Conservation (phyloP, 2,888 invertebrate genomes). For the Congeria kusceri region DNA sequence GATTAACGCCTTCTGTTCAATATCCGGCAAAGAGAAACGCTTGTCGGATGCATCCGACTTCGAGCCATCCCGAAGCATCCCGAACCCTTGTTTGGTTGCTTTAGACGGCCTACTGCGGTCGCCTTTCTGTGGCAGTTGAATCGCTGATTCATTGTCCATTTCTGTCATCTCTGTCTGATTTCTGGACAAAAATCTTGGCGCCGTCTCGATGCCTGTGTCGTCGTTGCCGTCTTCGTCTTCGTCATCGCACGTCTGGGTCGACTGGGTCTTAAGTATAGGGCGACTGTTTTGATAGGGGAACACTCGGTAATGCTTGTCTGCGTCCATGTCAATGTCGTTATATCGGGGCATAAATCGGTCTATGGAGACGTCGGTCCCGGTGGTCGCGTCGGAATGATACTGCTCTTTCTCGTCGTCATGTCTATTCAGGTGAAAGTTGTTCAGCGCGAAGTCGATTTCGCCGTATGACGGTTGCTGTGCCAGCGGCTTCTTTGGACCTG, state of each 20-base stretch:
- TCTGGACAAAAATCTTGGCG: background rate
- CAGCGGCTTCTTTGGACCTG: constrained; percentile 44
- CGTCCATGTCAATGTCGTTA: constrained; percentile 40
- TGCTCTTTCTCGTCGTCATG: constrained; percentile 38
- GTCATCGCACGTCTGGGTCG: constrained; percentile 17
- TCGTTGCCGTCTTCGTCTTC: background rate
- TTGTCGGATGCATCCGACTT: constrained; percentile 16
- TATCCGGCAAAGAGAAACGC: constrained; percentile 53
- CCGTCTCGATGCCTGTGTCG: background rate
- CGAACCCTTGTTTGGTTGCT: background rate
- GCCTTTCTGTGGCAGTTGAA: background rate
- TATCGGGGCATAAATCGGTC: constrained; percentile 32
- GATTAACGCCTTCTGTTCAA: constrained; percentile 27
- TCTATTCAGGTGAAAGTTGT: constrained; percentile 23
- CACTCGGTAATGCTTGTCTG: constrained; percentile 39
- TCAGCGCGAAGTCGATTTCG: constrained; percentile 25
- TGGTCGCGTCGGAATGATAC: constrained; percentile 47
- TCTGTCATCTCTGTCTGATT: constrained; percentile 12
- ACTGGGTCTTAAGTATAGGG: constrained; percentile 33
- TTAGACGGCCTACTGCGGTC: background rate
- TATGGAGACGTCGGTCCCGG: constrained; percentile 36
- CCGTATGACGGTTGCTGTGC: constrained; percentile 24
- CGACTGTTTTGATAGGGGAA: constrained; percentile 25
- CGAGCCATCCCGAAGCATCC: background rate
- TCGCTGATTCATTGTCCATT: constrained; percentile 18